Evolutionary conservation across 2,113 vertebrate genomes (phyloP), one percentile per base, ranked within the genome.

Genomic region (Brachyistius frenatus): DNA sequence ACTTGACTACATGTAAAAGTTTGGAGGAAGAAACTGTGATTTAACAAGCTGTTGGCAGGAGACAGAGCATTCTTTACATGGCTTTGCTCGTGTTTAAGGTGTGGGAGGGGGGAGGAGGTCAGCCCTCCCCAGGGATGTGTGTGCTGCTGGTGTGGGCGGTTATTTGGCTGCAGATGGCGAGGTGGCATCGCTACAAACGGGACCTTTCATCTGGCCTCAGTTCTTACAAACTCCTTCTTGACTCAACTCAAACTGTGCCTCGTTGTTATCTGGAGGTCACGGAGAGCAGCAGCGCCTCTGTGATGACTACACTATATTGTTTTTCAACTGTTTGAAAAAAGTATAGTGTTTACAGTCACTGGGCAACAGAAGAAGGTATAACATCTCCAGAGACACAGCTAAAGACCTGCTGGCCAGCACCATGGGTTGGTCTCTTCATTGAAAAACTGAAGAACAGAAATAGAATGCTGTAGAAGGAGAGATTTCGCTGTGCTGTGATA

Each of bases 131-230:
- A 58, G 63, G 73, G 75, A 77, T 64, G 62, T 35, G 11, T 32
- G 41, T 37, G 35, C 49, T 76, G 73, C 54, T 11, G 64, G 33
- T 63, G 80, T 88, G 81, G 90, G 86, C 35, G 67, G 86, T 56
- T 82, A 8, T 76, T 69, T 88, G 87, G 80, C 86, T 88, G 64
- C 69, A 87, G 70, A 88, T 69, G 81, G 75, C 53, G 63, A 83
- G 74, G 83, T 79, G 82, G 91, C 80, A 67, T 54, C 2, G 65
- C 63, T 77, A 73, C 83, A 90, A 91, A 91, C 77, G 76, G 63
- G 80, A 88, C 87, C 84, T 86, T 80, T 81, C 68, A 63, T 69
- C 66, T 84, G 79, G 71, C 83, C 89, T 77, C 66, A 46, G 9
- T 87, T 86, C 85, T 86, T 78, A 84, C 72, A 52, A 81, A 75